Evolutionary conservation across 2,888 invertebrate species (phyloP).

Genomic region (Alentia gelatinosa): DNA sequence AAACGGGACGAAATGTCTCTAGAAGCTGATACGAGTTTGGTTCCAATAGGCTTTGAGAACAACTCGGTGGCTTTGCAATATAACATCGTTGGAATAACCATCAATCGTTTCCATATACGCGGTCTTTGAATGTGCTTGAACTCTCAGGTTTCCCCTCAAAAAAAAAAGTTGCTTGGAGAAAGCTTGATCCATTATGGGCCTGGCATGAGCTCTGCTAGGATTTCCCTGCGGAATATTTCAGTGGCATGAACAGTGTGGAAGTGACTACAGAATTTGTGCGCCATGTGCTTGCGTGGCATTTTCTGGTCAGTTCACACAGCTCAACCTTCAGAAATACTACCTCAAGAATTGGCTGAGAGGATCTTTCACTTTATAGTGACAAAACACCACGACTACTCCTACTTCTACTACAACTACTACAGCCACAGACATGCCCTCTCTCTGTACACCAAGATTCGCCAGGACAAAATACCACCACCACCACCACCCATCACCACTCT

Average conservation of each 20-base stretch:
- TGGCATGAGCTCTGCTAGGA: constrained; percentile 40
- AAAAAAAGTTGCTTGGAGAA: neutral
- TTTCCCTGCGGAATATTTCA: constrained; percentile 50
- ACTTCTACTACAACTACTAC: neutral
- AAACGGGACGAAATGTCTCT: neutral
- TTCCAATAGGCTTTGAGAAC: neutral
- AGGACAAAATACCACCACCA: neutral
- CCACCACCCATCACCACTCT: neutral
- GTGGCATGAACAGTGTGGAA: constrained; percentile 48
- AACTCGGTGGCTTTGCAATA: neutral
- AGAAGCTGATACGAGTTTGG: neutral
- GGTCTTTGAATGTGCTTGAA: neutral
- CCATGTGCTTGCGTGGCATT: neutral
- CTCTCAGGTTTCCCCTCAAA: neutral
- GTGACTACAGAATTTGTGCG: constrained; percentile 23
- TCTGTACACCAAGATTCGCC: neutral
- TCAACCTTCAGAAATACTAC: neutral
- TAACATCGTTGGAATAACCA: neutral
- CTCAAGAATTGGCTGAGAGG: neutral
- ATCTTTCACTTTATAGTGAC: neutral
- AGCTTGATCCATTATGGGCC: constrained; percentile 38
- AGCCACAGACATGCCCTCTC: neutral
- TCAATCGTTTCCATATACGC: neutral
- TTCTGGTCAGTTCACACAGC: neutral
- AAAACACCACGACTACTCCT: neutral